A percentile compares a stretch with the other conserved stretches of the same genome.
Conservation (phyloP, 2,888 invertebrate genomes). For the Endotricha flammealis region DNA sequence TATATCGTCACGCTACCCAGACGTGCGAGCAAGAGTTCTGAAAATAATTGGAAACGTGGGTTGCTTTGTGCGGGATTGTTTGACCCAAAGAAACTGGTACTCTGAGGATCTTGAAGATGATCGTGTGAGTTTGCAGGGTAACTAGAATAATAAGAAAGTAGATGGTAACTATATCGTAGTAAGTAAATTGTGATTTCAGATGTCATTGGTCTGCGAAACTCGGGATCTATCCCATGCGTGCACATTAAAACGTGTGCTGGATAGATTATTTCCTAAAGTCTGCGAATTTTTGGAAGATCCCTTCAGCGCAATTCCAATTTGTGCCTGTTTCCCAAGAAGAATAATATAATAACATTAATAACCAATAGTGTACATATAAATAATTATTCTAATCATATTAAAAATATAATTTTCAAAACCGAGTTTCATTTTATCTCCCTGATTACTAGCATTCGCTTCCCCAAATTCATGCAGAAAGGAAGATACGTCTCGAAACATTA, state of each 20-base stretch:
- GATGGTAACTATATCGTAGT: too few species aligned
- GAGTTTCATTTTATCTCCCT: too few species aligned
- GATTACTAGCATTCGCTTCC: too few species aligned
- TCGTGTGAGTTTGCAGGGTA: not conserved
- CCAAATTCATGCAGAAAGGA: too few species aligned
- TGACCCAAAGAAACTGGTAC: conserved; percentile 28
- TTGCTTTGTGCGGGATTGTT: conserved; percentile 27
- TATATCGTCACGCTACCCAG: conserved; percentile 18
- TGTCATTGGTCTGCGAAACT: conserved; percentile 89
- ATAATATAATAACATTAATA: conserved; percentile 9
- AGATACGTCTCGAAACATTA: too few species aligned
- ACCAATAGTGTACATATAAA: conserved; percentile 1
- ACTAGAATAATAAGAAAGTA: too few species aligned
- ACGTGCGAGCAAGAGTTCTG: conserved; percentile 24
- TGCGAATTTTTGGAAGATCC: conserved; percentile 42
- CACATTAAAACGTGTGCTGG: conserved; percentile 39
- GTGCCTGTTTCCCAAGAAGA: conserved; percentile 37
- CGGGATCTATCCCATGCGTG: conserved; percentile 83
- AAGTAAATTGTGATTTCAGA: conserved; percentile 60
- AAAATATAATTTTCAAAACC: too few species aligned
- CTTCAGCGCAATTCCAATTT: conserved; percentile 32
- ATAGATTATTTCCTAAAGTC: conserved; percentile 35
- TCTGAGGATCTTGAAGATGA: conserved; percentile 16
- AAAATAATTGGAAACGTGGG: conserved; percentile 33
- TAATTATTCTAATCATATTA: not conserved